phyloP scores from a whole-genome alignment of 2,888 invertebrate genomes.

The Seira ritae region DNA sequence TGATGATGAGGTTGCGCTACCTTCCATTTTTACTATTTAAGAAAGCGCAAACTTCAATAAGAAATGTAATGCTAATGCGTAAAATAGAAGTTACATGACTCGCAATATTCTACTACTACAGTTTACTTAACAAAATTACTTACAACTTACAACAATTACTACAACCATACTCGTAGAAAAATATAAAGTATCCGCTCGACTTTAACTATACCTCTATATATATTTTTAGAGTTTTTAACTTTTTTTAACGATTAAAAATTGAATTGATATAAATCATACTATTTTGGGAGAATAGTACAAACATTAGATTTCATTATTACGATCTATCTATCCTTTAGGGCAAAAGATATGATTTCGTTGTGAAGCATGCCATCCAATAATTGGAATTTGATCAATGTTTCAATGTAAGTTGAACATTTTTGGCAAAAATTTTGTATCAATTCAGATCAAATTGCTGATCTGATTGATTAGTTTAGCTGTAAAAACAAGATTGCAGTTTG shows the following conservation, averaged over 20 bases:
- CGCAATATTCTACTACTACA: not conserved
- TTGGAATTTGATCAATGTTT: not conserved
- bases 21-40: not conserved
- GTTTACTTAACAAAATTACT: not conserved
- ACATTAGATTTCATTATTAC: not conserved
- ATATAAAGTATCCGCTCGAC: not conserved
- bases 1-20: not conserved
- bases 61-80: not conserved
- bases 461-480: conserved; percentile 3
- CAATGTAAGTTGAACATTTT: not conserved
- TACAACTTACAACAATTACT: too few relatives aligned
- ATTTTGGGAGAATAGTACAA: not conserved
- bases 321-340: not conserved
- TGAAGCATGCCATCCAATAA: not conserved
- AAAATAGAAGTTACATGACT: not conserved
- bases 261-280: not conserved
- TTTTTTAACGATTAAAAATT: not conserved
- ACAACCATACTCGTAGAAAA: not conserved
- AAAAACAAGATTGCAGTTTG: too few relatives aligned
- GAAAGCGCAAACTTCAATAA: not conserved
- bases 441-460: not conserved
- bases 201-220: not conserved
- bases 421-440: not conserved
- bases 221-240: too few relatives aligned
- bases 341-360: not conserved